Evolutionary conservation across 2,113 vertebrate species (phyloP).

Genomic region (Crypturellus undulatus): DNA sequence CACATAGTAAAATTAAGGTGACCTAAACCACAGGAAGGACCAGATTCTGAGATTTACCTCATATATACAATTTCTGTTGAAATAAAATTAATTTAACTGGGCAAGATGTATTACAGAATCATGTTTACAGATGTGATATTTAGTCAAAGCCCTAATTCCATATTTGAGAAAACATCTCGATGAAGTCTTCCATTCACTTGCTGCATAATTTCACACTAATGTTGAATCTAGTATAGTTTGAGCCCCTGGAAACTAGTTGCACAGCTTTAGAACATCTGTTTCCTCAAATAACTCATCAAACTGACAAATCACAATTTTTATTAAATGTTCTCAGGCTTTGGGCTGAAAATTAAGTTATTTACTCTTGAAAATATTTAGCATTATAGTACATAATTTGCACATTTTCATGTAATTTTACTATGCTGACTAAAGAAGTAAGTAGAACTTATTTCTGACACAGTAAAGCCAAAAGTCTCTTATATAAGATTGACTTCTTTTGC

Average conservation of each 20-base stretch:
- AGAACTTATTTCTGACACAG: not conserved
- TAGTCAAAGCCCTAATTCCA: not conserved
- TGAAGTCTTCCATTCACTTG: not conserved
- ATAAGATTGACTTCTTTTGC: not conserved
- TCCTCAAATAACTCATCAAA: not conserved
- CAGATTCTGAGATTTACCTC: not conserved
- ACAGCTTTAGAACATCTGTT: not conserved
- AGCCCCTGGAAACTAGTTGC: not conserved
- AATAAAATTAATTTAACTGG: not conserved
- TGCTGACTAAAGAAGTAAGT: not conserved
- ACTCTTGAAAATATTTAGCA: not conserved
- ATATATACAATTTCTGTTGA: not conserved
- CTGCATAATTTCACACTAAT: not conserved
- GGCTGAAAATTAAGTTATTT: not conserved
- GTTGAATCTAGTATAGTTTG: not conserved
- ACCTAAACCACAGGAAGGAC: not conserved
- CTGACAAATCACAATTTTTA: not conserved
- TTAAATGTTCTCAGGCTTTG: not conserved
- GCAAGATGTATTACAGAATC: not conserved
- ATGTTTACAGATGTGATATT: not conserved
- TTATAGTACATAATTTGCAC: not conserved
- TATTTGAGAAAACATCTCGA: not conserved
- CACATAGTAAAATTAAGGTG: constrained; percentile 53
- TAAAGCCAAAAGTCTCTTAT: not conserved
- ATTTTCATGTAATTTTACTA: not conserved